These are phyloP conservation scores for Temnothorax nylanderi DNA, from an alignment of 1,140 invertebrate species.

Conservation along the genomic window DNA sequence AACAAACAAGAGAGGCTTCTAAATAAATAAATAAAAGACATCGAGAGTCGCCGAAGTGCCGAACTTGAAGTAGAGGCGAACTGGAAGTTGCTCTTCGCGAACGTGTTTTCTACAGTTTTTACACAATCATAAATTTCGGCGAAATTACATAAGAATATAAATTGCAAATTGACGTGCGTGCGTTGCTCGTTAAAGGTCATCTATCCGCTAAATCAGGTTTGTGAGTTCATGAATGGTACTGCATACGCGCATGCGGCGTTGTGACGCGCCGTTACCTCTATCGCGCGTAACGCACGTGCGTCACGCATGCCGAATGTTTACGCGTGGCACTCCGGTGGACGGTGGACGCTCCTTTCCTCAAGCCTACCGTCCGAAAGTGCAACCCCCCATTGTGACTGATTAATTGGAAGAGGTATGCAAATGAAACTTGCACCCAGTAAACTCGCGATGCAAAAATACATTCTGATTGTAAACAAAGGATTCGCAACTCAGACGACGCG, in stretches of 20 bases:
- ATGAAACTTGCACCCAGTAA: neutral
- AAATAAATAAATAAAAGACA: neutral
- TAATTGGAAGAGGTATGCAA: neutral
- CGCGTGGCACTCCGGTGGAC: neutral
- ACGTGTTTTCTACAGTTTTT: neutral
- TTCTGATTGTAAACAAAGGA: neutral
- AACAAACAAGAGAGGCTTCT: neutral
- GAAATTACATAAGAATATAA: slow-evolving; percentile 4
- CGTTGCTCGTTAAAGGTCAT: slow-evolving; percentile 16
- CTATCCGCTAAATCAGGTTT: slow-evolving; percentile 19
- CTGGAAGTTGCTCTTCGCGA: neutral
- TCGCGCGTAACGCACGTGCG: neutral
- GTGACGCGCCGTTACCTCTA: neutral
- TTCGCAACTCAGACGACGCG: too few relatives aligned
- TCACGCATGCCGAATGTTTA: neutral
- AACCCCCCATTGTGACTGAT: neutral
- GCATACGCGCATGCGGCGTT: neutral
- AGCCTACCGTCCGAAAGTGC: neutral
- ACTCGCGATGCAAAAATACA: neutral
- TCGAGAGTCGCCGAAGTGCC: neutral
- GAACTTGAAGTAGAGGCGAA: neutral
- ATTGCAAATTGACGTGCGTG: neutral
- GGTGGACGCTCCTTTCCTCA: neutral
- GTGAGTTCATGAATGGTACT: slow-evolving; percentile 13
- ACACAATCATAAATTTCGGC: neutral